These are phyloP conservation scores for Elmis aenea DNA, from an alignment of 2,888 invertebrate genomes.

Conservation along the genomic window DNA sequence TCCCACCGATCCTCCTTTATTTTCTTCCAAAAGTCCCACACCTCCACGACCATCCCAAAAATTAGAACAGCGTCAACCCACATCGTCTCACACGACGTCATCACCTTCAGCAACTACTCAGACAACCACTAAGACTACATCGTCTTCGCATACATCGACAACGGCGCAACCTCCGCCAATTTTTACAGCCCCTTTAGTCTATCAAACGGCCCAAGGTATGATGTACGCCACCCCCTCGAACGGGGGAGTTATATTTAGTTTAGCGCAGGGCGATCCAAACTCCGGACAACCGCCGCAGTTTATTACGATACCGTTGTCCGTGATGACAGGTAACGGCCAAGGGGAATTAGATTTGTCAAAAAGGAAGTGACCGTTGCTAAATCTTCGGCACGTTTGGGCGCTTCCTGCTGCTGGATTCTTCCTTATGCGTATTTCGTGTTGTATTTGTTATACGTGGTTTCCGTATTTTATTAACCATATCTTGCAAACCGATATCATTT, in stretches of 20 bases:
- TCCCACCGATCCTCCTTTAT: conserved; percentile 3
- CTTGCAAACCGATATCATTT: too few relatives aligned
- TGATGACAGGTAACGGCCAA: conserved; percentile 49
- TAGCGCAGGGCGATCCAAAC: conserved; percentile 39
- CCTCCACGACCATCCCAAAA: conserved; percentile 10
- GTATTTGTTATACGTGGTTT: conserved; percentile 27
- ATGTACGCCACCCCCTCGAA: conserved; percentile 48
- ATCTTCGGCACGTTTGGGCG: conserved; percentile 23
- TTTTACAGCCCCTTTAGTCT: conserved; percentile 36
- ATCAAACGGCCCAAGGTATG: conserved; percentile 48
- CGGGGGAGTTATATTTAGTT: conserved; percentile 46
- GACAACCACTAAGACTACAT: conserved; percentile 4
- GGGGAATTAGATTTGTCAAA: conserved; percentile 30
- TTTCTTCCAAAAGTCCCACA: conserved; percentile 16
- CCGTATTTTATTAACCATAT: conserved; percentile 16
- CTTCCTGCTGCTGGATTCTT: conserved; percentile 15
- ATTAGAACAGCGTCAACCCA: conserved; percentile 11
- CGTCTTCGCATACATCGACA: conserved; percentile 9
- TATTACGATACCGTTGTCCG: conserved; percentile 66
- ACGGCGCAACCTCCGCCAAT: conserved; percentile 24
- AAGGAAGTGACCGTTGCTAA: conserved; percentile 28
- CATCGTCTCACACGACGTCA: conserved; percentile 1
- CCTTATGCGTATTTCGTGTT: conserved; percentile 12
- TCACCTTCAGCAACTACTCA: conserved; percentile 12
- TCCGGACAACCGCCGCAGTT: conserved; percentile 53